A percentile compares a stretch with the other conserved stretches of the same genome.
Evolutionary conservation across 2,113 vertebrate genomes (phyloP).

Genomic region (Ellobius talpinus): DNA sequence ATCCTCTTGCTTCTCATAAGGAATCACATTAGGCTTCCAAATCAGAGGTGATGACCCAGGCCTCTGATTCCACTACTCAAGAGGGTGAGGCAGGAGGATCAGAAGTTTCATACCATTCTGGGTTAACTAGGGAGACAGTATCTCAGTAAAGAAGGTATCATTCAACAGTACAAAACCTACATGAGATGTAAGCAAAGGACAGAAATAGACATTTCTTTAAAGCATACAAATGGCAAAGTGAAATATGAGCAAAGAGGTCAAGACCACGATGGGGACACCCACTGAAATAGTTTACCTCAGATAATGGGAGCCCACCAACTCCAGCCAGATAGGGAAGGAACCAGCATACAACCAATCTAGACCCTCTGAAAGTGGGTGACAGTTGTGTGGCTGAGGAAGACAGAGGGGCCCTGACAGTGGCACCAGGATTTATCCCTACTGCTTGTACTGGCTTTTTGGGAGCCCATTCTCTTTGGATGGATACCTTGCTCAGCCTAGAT

Average conservation of each 20-base stretch:
- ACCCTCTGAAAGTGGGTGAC: too few relatives aligned
- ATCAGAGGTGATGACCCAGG: not conserved
- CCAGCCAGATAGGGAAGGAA: too few relatives aligned
- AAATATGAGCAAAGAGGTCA: not conserved
- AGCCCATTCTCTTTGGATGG: too few relatives aligned
- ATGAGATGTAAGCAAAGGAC: not conserved
- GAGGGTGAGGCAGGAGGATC: not conserved
- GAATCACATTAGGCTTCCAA: not conserved
- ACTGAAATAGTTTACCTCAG: too few relatives aligned
- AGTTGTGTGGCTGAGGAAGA: too few relatives aligned
- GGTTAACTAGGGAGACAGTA: not conserved
- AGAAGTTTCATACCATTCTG: not conserved
- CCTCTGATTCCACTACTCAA: not conserved
- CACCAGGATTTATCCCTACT: too few relatives aligned
- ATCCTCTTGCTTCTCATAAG: not conserved
- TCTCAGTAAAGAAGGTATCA: not conserved
- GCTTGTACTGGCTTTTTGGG: too few relatives aligned
- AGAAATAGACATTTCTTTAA: not conserved
- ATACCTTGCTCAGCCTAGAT: too few relatives aligned
- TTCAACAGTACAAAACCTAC: not conserved
- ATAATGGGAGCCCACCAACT: too few relatives aligned
- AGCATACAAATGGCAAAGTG: not conserved
- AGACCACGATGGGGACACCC: too few relatives aligned
- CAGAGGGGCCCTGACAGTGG: too few relatives aligned
- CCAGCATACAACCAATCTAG: too few relatives aligned